phyloP scores from a whole-genome alignment of 2,797 vertebrate genomes.

The Smutsia gigantea region DNA sequence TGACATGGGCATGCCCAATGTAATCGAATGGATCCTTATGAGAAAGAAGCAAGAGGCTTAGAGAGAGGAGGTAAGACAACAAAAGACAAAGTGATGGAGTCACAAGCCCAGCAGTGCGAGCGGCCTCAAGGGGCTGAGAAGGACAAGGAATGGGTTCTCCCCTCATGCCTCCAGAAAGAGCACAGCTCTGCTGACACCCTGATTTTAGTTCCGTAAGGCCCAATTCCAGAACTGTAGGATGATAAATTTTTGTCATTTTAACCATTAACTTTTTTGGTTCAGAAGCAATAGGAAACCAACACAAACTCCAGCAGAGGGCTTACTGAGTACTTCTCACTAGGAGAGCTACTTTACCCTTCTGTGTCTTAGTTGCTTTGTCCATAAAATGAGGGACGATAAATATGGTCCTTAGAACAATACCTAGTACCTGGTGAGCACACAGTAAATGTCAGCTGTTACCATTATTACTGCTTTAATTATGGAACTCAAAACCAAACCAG shows the following conservation, averaged over 20 bases:
- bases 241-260: background rate
- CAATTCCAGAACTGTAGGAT: background rate
- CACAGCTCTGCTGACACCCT: background rate
- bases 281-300: background rate
- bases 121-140: background rate
- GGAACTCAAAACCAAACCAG: background rate
- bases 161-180: background rate
- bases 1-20: background rate
- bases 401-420: background rate
- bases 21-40: background rate
- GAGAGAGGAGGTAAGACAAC: background rate
- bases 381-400: background rate
- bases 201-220: background rate
- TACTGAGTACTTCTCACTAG: background rate
- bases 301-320: background rate
- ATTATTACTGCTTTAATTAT: background rate
- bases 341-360: background rate
- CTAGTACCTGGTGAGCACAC: background rate
- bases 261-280: background rate
- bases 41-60: background rate
- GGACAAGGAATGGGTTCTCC: background rate
- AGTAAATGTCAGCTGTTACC: background rate
- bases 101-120: background rate
- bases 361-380: background rate
- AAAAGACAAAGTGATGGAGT: background rate